Evolutionary conservation across 2,113 vertebrate species (phyloP), one percentile per base, ranked within the genome.

Genomic region (Archocentrus centrarchus): DNA sequence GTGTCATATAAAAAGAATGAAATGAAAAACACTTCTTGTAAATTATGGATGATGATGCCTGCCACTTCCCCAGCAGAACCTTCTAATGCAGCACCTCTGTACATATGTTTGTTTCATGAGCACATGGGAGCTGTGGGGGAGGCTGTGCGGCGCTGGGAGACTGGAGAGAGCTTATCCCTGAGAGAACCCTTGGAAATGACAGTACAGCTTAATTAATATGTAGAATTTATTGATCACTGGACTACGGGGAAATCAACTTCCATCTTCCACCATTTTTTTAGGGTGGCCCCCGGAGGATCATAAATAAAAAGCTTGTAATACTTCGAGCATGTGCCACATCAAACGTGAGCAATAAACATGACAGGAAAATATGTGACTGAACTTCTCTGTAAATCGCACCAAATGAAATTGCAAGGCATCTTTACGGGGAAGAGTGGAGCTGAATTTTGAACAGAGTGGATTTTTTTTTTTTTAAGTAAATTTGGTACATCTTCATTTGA

Each of bases 151-250:
- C 2, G 2, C n/a, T 79, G 85, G 82, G 61, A 84, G 44, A 64
- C n/a, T 84, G 75, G 53, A 81, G 59, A 47, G 66, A 62, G 30
- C 53, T 77, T 75, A 81, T 79, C 64, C 91, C 81, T 58, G 60
- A 59, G 37, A 91, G 86, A 92, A 55, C 88, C 92, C 90, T 94
- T 87, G 88, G 89, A 73, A 84, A 61, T 94, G 91, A 95, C 90
- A 94, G 89, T 5, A 20, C 77, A 92, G 93, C 89, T 94, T 94
- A 95, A 96, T 96, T 94, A 93, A 93, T 95, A 89, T 79, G 91
- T 91, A 89, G 91, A 94, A 95, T 94, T 93, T 94, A 96, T 96
- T 93, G 94, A 95, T 95, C 90, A 90, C 76, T 80, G 91, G 88
- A 85, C 90, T 92, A 81, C 81, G 44, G 92, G 93, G 92, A 95